Conservation (phyloP, 2,888 invertebrate species). For the Brachypterus glaber region DNA sequence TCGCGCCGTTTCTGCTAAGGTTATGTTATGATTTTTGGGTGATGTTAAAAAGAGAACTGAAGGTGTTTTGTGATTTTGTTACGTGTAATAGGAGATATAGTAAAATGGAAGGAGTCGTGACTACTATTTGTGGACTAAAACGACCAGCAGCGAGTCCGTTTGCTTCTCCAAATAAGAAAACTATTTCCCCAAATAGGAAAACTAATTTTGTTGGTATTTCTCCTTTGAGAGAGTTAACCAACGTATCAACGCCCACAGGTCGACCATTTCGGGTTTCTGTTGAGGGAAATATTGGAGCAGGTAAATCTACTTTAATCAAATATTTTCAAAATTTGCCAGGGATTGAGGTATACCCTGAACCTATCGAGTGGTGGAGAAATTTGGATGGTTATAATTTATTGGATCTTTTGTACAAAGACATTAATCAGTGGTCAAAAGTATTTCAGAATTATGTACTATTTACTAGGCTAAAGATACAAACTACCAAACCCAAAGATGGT, state of each 20-base stretch:
- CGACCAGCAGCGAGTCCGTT: conserved; percentile 24
- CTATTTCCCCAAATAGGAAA: conserved; percentile 26
- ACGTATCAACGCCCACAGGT: conserved; percentile 32
- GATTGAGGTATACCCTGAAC: conserved; percentile 47
- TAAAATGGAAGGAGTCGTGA: conserved; percentile 33
- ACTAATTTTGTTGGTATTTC: conserved; percentile 33
- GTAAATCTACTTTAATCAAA: conserved; percentile 40
- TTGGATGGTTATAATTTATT: conserved; percentile 69
- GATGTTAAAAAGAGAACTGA: too few relatives aligned
- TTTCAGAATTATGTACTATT: conserved; percentile 88
- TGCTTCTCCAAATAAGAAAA: conserved; percentile 25
- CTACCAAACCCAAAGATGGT: conserved; percentile 42
- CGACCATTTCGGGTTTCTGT: conserved; percentile 39
- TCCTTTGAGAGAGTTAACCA: conserved; percentile 31
- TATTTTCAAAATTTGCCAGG: conserved; percentile 35
- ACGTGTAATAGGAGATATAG: too few relatives aligned
- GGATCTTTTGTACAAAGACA: conserved; percentile 80
- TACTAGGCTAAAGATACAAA: conserved; percentile 79
- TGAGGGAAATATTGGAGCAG: conserved; percentile 43
- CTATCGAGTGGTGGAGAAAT: conserved; percentile 78
- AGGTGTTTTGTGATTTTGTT: too few relatives aligned
- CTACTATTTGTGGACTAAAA: conserved; percentile 25
- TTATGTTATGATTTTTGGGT: too few relatives aligned
- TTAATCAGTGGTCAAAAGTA: conserved; percentile 70
- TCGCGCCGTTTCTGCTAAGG: too few relatives aligned